phyloP scores from a whole-genome alignment of 1,140 invertebrate genomes.

The Archivesica marissinica region DNA sequence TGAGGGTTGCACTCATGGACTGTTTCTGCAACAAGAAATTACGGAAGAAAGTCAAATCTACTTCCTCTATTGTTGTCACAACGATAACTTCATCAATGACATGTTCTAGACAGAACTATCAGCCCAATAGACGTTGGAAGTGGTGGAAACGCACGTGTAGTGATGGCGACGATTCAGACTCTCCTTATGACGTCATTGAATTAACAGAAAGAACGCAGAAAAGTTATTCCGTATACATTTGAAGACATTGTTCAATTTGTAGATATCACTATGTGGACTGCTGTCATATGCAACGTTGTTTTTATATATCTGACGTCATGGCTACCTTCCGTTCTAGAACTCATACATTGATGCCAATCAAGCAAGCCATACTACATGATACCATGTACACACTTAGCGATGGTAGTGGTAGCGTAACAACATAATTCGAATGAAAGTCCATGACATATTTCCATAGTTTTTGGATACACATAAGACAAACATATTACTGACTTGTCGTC shows the following conservation, averaged over 20 bases:
- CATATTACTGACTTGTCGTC: too few relatives aligned
- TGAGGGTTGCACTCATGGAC: slow-evolving; percentile 19
- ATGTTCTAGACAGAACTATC: not conserved
- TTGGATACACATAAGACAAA: too few relatives aligned
- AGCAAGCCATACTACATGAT: too few relatives aligned
- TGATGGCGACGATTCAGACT: not conserved
- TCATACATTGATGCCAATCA: too few relatives aligned
- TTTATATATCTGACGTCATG: not conserved
- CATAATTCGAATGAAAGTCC: too few relatives aligned
- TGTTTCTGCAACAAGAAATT: slow-evolving; percentile 13
- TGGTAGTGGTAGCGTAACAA: too few relatives aligned
- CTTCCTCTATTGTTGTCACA: not conserved
- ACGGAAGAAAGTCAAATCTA: not conserved
- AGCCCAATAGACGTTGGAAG: not conserved
- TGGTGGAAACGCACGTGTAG: slow-evolving; percentile 19
- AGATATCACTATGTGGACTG: too few relatives aligned
- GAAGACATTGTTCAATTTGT: too few relatives aligned
- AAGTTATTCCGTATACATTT: slow-evolving; percentile 25
- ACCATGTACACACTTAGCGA: too few relatives aligned
- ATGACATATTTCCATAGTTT: too few relatives aligned
- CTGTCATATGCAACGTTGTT: too few relatives aligned
- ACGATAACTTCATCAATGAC: not conserved
- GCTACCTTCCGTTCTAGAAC: not conserved
- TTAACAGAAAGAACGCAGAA: slow-evolving; percentile 12
- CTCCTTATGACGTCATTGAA: not conserved